phyloP scores from a whole-genome alignment of 2,113 vertebrate species.

The Pelecanoides urinatrix region DNA sequence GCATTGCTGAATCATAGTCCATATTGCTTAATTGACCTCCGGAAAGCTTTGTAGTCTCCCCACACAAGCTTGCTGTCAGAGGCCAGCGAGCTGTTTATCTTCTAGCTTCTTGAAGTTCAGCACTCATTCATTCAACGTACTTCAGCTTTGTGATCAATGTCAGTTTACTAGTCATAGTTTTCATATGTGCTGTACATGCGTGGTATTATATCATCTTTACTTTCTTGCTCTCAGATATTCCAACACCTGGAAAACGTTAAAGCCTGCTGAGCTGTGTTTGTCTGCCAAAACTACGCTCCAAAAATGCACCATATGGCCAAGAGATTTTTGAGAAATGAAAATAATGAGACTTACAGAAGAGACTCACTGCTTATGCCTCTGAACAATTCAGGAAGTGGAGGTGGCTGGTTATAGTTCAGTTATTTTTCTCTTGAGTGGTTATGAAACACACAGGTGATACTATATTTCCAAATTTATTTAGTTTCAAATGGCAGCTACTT shows the following conservation, averaged over 20 bases:
- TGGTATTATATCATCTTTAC: background rate
- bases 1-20: background rate
- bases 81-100: background rate
- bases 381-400: slow-evolving; percentile 1
- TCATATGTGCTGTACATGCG: background rate
- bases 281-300: background rate
- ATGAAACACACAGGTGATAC: background rate
- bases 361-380: background rate
- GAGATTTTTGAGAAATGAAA: background rate
- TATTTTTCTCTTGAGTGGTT: background rate
- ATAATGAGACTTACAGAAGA: background rate
- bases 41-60: background rate
- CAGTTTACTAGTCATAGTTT: background rate
- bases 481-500: background rate
- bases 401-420: background rate
- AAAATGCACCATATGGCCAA: background rate
- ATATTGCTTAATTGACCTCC: background rate
- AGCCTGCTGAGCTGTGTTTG: background rate
- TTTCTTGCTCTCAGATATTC: background rate
- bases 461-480: background rate
- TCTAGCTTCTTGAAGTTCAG: background rate
- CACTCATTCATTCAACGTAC: background rate
- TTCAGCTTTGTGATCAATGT: background rate
- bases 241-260: slow-evolving; percentile 24
- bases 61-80: background rate